Conservation (phyloP, 2,113 vertebrate species). For the Chascanopsetta lugubris region DNA sequence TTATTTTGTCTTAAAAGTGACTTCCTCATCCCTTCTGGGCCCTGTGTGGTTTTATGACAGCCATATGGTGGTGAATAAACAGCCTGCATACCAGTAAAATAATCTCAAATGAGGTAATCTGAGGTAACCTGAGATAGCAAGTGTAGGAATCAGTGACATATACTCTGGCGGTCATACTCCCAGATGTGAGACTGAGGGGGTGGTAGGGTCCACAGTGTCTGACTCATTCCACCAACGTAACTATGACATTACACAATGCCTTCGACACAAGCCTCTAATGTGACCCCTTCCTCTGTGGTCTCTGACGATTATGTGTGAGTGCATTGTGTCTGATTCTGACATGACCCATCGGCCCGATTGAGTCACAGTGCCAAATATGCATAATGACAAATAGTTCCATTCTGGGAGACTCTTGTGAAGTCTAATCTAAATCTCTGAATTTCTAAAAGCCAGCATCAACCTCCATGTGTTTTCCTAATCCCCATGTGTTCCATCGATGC, state of each 20-base stretch:
- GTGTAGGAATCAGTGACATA: constrained; percentile 19
- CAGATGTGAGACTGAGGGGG: constrained; percentile 23
- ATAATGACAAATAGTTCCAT: not conserved
- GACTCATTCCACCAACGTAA: constrained; percentile 16
- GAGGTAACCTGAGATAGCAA: constrained; percentile 19
- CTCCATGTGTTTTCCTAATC: no score
- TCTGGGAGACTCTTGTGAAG: not conserved
- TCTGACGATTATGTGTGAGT: not conserved
- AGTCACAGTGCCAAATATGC: constrained; percentile 12
- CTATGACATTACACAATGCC: constrained; percentile 20
- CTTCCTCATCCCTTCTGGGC: not conserved
- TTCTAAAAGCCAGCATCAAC: no score
- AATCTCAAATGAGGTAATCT: not conserved
- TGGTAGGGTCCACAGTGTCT: constrained; percentile 14
- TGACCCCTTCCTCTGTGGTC: not conserved
- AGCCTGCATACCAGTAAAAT: not conserved
- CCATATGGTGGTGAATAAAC: not conserved
- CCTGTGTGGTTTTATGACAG: not conserved
- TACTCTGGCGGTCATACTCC: not conserved
- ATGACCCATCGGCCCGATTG: constrained; percentile 4
- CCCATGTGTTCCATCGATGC: not conserved
- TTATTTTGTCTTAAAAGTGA: constrained; percentile 12
- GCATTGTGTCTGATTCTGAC: not conserved
- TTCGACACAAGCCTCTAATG: not conserved
- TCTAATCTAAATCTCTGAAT: not conserved